These are phyloP conservation scores for Platysteira castanea DNA, from an alignment of 2,113 vertebrate species.

Conservation along the genomic window DNA sequence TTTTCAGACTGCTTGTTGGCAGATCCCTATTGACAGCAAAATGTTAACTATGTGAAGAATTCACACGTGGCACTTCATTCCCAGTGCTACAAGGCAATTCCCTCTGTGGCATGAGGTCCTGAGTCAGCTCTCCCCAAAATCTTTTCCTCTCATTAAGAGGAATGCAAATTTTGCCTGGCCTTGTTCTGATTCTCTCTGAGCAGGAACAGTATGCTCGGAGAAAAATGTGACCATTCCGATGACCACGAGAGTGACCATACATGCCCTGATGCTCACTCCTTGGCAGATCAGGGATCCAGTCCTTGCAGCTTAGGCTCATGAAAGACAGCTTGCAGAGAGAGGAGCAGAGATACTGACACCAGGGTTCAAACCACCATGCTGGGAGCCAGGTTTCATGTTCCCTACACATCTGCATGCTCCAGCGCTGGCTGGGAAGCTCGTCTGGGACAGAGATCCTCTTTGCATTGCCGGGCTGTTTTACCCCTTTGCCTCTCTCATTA, in stretches of 20 bases:
- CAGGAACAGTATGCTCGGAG: neutral
- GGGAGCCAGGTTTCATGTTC: neutral
- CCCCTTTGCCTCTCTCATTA: neutral
- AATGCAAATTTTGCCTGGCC: neutral
- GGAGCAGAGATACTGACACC: neutral
- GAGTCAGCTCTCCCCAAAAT: neutral
- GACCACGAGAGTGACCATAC: fast-evolving
- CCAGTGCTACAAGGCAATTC: neutral
- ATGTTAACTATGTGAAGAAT: neutral
- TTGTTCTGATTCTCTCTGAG: neutral
- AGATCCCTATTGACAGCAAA: neutral
- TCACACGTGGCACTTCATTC: fast-evolving
- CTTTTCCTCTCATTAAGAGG: neutral
- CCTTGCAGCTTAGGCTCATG: neutral
- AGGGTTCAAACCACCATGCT: neutral
- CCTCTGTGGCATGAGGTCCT: fast-evolving
- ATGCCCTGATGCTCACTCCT: neutral
- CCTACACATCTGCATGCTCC: fast-evolving
- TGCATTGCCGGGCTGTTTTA: neutral
- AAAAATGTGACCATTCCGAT: fast-evolving
- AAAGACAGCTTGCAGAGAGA: neutral
- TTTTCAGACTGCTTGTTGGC: neutral
- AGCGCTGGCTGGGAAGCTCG: fast-evolving
- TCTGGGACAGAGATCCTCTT: fast-evolving
- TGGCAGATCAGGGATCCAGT: neutral